A percentile compares a stretch with the other conserved stretches of the same genome.
Conservation (phyloP, 2,113 vertebrate species). For the Sapayoa aenigma region DNA sequence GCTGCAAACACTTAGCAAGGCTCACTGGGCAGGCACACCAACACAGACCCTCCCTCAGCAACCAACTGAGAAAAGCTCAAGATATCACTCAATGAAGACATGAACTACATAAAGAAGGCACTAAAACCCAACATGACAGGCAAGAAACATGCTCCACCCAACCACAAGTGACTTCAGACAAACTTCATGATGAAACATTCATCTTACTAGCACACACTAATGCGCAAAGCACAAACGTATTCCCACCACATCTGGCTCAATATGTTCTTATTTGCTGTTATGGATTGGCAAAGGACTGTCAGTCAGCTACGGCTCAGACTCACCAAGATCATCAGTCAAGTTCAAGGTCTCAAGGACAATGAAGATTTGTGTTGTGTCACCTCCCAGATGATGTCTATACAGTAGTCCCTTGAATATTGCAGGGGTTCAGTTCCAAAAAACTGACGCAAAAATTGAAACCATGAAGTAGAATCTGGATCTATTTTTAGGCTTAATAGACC, state of each 20-base stretch:
- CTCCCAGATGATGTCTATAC: background rate
- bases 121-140: background rate
- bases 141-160: background rate
- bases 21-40: fast-evolving
- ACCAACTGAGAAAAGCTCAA: background rate
- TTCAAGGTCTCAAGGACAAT: background rate
- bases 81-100: background rate
- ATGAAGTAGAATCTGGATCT: too few species aligned
- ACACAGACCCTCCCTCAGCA: background rate
- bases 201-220: background rate
- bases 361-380: background rate
- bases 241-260: background rate
- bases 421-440: too few species aligned
- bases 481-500: too few species aligned
- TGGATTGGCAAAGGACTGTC: background rate
- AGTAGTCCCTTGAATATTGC: too few species aligned
- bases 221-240: background rate
- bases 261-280: background rate
- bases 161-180: background rate
- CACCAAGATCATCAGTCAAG: background rate
- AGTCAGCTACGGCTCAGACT: background rate
- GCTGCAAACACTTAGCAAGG: background rate
- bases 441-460: too few species aligned
- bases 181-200: background rate
- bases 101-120: background rate